Conservation (phyloP, 2,113 vertebrate species). For the Onychorhynchus coronatus region DNA sequence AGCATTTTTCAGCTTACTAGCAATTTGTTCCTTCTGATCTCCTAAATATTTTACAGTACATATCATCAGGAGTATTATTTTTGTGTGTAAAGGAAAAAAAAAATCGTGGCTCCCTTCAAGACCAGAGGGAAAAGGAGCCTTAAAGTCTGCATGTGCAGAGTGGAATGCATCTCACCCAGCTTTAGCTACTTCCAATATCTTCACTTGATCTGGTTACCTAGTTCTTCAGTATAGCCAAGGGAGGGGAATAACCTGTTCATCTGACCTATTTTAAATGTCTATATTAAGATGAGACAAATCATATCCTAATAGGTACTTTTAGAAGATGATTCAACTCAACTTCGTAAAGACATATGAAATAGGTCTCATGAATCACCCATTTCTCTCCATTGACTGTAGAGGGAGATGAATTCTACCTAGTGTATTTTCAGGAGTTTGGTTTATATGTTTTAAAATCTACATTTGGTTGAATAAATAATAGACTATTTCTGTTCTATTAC, state of each 20-base stretch:
- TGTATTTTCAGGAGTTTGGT: background rate
- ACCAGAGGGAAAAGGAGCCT: background rate
- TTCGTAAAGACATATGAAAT: background rate
- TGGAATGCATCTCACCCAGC: background rate
- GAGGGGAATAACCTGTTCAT: background rate
- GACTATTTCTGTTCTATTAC: background rate
- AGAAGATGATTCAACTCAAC: background rate
- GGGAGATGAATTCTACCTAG: background rate
- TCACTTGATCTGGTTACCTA: background rate
- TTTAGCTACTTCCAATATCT: background rate
- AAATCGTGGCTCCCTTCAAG: background rate
- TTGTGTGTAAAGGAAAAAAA: background rate
- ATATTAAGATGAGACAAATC: conserved; percentile 4
- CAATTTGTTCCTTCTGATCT: background rate
- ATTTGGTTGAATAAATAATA: background rate
- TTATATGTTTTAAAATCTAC: background rate
- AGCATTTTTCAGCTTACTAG: background rate
- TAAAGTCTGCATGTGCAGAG: background rate
- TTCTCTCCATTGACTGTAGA: background rate
- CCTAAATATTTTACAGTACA: background rate
- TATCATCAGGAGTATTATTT: background rate
- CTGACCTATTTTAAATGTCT: background rate
- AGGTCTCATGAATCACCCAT: background rate
- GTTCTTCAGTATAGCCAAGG: background rate
- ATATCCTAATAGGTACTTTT: background rate